These are phyloP conservation scores for Engystomops pustulosus DNA, from an alignment of 2,113 vertebrate species.

Conservation along the genomic window DNA sequence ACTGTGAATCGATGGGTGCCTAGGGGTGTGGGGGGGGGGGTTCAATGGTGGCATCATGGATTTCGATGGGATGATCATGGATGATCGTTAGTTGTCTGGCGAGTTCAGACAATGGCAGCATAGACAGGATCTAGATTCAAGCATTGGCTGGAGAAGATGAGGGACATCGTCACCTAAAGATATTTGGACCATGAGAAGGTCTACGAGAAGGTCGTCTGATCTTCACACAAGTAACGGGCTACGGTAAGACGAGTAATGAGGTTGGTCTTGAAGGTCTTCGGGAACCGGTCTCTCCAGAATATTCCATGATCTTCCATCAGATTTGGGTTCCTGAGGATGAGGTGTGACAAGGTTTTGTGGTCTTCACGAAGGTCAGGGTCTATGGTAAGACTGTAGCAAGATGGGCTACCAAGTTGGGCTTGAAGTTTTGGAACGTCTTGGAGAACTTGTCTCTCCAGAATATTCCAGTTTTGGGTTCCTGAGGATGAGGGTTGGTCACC, in stretches of 20 bases:
- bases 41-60: neutral
- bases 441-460: neutral
- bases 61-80: neutral
- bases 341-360: too few relatives aligned
- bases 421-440: neutral
- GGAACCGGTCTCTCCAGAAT: neutral
- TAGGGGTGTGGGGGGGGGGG: too few relatives aligned
- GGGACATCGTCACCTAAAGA: neutral
- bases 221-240: neutral
- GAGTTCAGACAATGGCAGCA: constrained; percentile 36
- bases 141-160: neutral
- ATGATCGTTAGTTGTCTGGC: neutral
- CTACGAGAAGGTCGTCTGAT: neutral
- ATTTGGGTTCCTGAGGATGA: constrained; percentile 15
- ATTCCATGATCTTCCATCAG: too few relatives aligned
- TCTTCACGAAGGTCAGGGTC: neutral
- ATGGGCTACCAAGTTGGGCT: neutral
- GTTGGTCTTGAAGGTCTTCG: neutral
- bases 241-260: neutral
- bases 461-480: neutral
- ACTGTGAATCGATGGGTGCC: too few relatives aligned
- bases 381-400: neutral
- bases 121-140: constrained; percentile 24
- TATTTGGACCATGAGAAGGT: neutral
- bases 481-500: constrained; percentile 15